Conservation (phyloP, 2,797 vertebrate genomes). For the Hoplostethus mediterraneus region DNA sequence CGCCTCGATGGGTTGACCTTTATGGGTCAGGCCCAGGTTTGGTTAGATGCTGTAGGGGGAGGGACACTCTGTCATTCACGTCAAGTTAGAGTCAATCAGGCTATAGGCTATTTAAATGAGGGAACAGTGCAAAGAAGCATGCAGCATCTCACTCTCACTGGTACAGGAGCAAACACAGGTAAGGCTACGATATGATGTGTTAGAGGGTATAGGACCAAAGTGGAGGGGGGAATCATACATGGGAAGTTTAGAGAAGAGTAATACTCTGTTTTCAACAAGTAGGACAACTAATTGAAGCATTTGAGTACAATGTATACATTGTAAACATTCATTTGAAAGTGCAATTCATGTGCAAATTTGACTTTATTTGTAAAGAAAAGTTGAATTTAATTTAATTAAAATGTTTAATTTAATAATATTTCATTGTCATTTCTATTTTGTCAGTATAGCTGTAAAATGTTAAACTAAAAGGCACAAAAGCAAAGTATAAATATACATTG, state of each 20-base stretch:
- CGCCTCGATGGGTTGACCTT: constrained; percentile 15
- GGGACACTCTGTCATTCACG: constrained; percentile 35
- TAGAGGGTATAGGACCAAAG: neutral
- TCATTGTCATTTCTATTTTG: neutral
- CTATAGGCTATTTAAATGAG: constrained; percentile 66
- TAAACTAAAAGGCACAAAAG: no score
- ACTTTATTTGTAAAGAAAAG: neutral
- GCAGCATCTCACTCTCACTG: constrained; percentile 4
- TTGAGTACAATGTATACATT: neutral
- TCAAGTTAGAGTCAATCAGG: constrained; percentile 36
- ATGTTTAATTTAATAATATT: neutral
- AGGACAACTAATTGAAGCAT: neutral
- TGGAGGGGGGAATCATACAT: neutral
- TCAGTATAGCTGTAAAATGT: neutral
- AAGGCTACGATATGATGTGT: constrained; percentile 29
- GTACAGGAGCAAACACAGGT: constrained; percentile 59
- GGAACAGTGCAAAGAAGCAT: constrained; percentile 37
- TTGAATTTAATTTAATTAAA: no score
- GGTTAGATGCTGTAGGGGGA: constrained; percentile 13
- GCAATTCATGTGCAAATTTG: no score
- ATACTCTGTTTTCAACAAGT: no score
- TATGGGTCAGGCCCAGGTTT: constrained; percentile 30
- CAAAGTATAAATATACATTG: no score
- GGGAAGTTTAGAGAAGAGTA: neutral
- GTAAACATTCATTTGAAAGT: no score